Evolutionary conservation across 1,140 invertebrate genomes (phyloP).

Genomic region (Rhopalosiphum maidis): DNA sequence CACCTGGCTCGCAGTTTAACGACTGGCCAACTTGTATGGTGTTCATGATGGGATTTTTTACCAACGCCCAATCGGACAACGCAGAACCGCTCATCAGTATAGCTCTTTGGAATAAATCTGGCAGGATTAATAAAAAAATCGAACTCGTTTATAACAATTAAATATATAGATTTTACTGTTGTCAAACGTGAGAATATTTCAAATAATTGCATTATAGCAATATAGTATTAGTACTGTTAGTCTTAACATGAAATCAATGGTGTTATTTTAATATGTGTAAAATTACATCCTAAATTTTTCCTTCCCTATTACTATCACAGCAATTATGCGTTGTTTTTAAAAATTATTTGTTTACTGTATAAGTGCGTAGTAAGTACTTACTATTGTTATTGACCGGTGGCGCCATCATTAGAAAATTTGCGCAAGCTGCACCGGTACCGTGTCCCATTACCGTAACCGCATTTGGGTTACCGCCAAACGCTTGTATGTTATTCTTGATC

Average conservation of each 20-base stretch:
- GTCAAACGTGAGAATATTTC: not conserved
- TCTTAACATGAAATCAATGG: not conserved
- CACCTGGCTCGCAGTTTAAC: conserved; percentile 76
- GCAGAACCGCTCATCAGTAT: conserved; percentile 95
- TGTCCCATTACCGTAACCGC: conserved; percentile 91
- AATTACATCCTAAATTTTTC: not conserved
- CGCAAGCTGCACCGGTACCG: conserved; percentile 90
- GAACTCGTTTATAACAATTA: not conserved
- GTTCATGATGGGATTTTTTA: conserved; percentile 78
- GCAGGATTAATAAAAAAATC: conserved; percentile 60
- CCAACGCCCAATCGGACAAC: conserved; percentile 86
- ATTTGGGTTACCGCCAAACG: conserved; percentile 84
- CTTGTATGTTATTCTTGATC: conserved; percentile 84
- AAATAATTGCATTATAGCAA: not conserved
- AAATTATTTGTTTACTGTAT: not conserved
- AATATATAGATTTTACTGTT: not conserved
- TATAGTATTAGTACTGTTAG: not conserved
- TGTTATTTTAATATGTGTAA: not conserved
- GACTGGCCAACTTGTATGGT: conserved; percentile 81
- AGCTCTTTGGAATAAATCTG: conserved; percentile 88
- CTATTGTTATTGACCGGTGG: conserved; percentile 67
- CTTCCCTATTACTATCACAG: not conserved
- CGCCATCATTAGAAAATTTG: conserved; percentile 87
- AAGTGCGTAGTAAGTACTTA: not conserved
- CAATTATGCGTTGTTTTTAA: not conserved